Evolutionary conservation across 2,888 invertebrate genomes (phyloP), one percentile per base, ranked within the genome.

Genomic region (Tenthredo distinguenda): DNA sequence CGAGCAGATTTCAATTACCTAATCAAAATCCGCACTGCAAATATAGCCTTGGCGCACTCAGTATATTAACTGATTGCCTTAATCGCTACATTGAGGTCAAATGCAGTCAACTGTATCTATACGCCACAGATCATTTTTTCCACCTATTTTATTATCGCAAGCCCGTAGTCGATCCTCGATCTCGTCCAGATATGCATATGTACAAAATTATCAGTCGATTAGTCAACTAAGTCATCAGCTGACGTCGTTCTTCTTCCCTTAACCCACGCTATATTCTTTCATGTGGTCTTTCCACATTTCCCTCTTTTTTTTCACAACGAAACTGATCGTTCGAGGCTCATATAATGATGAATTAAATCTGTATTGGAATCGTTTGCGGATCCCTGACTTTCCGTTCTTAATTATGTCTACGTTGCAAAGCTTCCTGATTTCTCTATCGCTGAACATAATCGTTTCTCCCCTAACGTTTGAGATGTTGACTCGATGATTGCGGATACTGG

Each of bases 51-150:
- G 83, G 83, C 65, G 83, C n/a, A 83, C 37, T 58, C 34, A 18
- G 43, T 88, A 88, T 83, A 84, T 86, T 83, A 89, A 89, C 87
- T 88, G 89, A 91, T 91, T 91, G 91, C 86, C 91, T 91, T 90
- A 91, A 91, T 91, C 90, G 89, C 88, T 89, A 87, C 89, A 91
- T 91, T 91, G 90, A 91, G 91, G 91, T 91, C 90, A 91, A 91
- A 91, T 88, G 86, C 88, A 90, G 88, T 91, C 90, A 89, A 91
- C 87, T 87, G 89, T 90, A 90, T 34, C 83, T 62, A n/a, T 81
- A 55, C 77, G 62, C 37, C 26, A 81, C 81, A 62, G n/a, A 62
- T 37, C n/a, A 81, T 40, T 37, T 65, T 62, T 81, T 21, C 34
- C 72, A 40, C 72, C 72, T 74, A 74, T 77, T 55, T 50, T n/a